Conservation (phyloP, 2,797 vertebrate species). For the Mastacembelus armatus region DNA sequence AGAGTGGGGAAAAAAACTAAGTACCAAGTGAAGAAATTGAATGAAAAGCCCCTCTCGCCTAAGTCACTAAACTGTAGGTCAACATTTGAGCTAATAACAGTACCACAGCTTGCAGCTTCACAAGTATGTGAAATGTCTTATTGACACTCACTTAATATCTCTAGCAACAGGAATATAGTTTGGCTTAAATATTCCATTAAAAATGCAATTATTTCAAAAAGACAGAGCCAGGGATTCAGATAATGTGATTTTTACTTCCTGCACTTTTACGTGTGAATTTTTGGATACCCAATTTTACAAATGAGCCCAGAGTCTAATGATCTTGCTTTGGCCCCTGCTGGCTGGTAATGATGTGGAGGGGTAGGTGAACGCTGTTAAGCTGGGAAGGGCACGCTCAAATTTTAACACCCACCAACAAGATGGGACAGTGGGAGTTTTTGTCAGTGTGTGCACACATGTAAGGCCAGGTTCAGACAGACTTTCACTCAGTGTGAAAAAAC, state of each 20-base stretch:
- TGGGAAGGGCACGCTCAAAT: slow-evolving; percentile 69
- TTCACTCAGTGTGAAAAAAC: no score
- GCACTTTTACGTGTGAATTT: slow-evolving; percentile 67
- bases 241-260: slow-evolving; percentile 62
- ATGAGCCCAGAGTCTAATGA: slow-evolving; percentile 76
- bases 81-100: slow-evolving; percentile 35
- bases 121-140: slow-evolving; percentile 22
- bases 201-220: slow-evolving; percentile 60
- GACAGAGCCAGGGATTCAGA: slow-evolving; percentile 55
- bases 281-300: slow-evolving; percentile 71
- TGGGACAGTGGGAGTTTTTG: slow-evolving; percentile 36
- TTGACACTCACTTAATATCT: slow-evolving; percentile 42
- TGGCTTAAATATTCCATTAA: slow-evolving; percentile 48
- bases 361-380: slow-evolving; percentile 67
- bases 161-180: slow-evolving; percentile 20
- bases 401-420: slow-evolving; percentile 67
- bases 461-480: background rate
- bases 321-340: slow-evolving; percentile 72
- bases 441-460: background rate
- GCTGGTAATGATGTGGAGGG: slow-evolving; percentile 74
- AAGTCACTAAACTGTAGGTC: slow-evolving; percentile 63
- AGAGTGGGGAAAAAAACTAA: slow-evolving; percentile 2
- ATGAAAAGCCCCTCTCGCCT: slow-evolving; percentile 89
- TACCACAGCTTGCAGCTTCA: slow-evolving; percentile 22
- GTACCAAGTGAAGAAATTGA: slow-evolving; percentile 56